Percentiles rank a stretch among this genome's conserved stretches.
Evolutionary conservation across 1,140 invertebrate species (phyloP).

Genomic region (Lethrus apterus): DNA sequence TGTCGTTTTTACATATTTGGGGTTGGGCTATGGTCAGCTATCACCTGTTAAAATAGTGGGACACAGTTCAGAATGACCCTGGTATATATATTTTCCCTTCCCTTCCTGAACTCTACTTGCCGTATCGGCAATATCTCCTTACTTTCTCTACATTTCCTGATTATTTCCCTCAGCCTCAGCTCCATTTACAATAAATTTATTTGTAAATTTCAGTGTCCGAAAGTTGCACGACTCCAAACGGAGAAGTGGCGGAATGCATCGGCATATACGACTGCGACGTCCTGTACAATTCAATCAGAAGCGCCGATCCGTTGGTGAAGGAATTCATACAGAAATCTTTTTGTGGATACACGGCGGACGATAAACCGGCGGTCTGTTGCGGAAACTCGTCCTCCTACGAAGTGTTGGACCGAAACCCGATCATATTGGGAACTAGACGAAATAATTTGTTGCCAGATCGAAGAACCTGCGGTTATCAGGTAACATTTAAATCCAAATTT

Average conservation of each 20-base stretch:
- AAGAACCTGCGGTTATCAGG: constrained; percentile 26
- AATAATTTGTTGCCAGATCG: constrained; percentile 17
- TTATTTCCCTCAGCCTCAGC: no score
- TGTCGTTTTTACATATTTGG: no score
- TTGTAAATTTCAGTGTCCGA: no score
- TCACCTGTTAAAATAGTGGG: no score
- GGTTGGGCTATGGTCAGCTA: no score
- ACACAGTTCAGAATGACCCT: no score
- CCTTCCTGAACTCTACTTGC: no score
- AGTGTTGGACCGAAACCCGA: neutral
- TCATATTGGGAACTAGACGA: neutral
- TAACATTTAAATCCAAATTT: constrained; percentile 16
- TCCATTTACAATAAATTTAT: no score
- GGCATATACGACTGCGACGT: constrained; percentile 36
- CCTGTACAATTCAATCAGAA: constrained; percentile 31
- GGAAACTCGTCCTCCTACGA: constrained; percentile 21
- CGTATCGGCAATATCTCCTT: no score
- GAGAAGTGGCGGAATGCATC: constrained; percentile 37
- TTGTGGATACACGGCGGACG: constrained; percentile 21
- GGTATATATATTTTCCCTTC: no score
- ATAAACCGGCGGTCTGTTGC: constrained; percentile 34
- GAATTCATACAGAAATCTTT: constrained; percentile 37
- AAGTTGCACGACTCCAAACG: constrained; percentile 35
- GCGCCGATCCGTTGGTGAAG: constrained; percentile 21
- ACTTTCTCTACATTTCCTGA: no score